A percentile compares a stretch with the other conserved stretches of the same genome.
Conservation (phyloP, 1,140 invertebrate genomes). For the Babylonia areolata region DNA sequence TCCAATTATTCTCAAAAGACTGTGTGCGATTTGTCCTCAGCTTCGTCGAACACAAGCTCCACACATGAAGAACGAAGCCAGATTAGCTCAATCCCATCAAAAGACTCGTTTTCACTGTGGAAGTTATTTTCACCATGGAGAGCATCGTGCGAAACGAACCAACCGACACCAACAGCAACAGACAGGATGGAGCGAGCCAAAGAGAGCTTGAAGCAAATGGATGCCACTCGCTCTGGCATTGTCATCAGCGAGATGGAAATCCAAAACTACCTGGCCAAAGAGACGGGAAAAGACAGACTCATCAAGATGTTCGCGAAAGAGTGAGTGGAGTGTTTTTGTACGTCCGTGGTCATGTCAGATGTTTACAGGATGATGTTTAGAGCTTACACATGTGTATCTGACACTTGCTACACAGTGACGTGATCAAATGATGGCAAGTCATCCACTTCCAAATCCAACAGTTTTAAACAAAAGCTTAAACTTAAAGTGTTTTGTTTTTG, state of each 20-base stretch:
- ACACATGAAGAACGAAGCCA: neutral
- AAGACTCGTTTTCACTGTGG: neutral
- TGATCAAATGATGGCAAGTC: too few relatives aligned
- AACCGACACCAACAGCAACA: neutral
- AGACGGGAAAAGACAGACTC: constrained; percentile 18
- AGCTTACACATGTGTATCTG: too few relatives aligned
- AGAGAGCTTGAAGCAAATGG: neutral
- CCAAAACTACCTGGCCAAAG: constrained; percentile 25
- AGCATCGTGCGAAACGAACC: constrained; percentile 8
- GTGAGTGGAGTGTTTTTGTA: neutral
- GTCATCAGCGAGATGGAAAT: constrained; percentile 18
- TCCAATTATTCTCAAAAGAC: constrained; percentile 6
- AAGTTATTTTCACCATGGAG: neutral
- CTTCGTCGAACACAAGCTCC: neutral
- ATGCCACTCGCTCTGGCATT: neutral
- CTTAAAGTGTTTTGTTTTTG: too few relatives aligned
- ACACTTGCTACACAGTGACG: too few relatives aligned
- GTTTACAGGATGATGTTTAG: too few relatives aligned
- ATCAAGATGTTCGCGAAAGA: constrained; percentile 14
- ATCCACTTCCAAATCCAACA: too few relatives aligned
- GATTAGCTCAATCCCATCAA: neutral
- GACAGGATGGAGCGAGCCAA: neutral
- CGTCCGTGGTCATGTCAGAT: too few relatives aligned
- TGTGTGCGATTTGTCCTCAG: neutral
- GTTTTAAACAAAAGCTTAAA: too few relatives aligned